Evolutionary conservation across 1,140 invertebrate species (phyloP).

Genomic region (Drosophila neocordata): DNA sequence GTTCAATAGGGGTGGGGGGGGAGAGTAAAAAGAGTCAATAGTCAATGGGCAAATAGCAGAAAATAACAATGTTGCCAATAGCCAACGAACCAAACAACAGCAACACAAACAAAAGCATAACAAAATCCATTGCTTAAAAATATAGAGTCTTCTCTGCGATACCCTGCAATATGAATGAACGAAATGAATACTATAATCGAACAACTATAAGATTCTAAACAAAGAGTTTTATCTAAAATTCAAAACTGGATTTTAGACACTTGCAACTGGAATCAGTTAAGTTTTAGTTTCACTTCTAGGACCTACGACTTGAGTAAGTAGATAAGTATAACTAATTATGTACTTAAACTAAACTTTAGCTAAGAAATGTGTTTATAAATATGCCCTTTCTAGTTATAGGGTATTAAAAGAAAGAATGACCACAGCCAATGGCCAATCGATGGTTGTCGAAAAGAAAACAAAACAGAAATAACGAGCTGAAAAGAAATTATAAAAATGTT

Average conservation of each 20-base stretch:
- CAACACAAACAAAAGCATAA: slow-evolving; percentile 49
- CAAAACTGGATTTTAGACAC: too few species aligned
- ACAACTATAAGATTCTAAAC: too few species aligned
- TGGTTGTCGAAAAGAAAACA: slow-evolving; percentile 18
- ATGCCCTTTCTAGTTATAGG: neutral
- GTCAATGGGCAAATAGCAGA: slow-evolving; percentile 77
- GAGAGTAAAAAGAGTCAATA: slow-evolving; percentile 64
- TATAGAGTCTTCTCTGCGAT: slow-evolving; percentile 19
- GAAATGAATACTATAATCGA: neutral
- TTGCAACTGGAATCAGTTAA: too few species aligned
- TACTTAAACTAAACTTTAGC: too few species aligned
- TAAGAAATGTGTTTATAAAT: neutral
- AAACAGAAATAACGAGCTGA: slow-evolving; percentile 25
- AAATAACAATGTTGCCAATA: slow-evolving; percentile 80
- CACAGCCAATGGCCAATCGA: slow-evolving; percentile 44
- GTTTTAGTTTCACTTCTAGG: too few species aligned
- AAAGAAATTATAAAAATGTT: slow-evolving; percentile 77
- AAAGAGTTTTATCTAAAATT: too few species aligned
- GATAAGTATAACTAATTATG: too few species aligned
- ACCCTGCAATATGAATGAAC: neutral
- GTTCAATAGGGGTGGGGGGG: slow-evolving; percentile 36
- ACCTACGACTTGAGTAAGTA: too few species aligned
- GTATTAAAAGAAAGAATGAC: slow-evolving; percentile 23
- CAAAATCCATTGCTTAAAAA: slow-evolving; percentile 30
- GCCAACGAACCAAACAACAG: slow-evolving; percentile 74